Evolutionary conservation across 2,888 invertebrate species (phyloP), one percentile per base, ranked within the genome.

Genomic region (Parelbella ahira): DNA sequence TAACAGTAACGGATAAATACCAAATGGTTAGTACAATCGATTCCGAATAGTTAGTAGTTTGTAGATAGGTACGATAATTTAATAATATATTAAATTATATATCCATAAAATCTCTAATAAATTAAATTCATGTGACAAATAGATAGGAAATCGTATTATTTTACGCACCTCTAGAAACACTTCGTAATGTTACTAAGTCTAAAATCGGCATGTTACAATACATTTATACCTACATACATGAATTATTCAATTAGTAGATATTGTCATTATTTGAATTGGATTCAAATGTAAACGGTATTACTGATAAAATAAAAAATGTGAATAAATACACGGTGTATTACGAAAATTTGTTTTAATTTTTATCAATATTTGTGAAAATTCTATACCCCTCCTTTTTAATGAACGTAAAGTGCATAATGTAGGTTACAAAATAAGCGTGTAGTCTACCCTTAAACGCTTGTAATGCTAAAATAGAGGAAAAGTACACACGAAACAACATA

Each of bases 241-340:
- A 10, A 33, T 34, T 34, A 34, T 29, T 42, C 34, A 38, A 48
- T 42, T n/a, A 47, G 50, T 58, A 51, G 47, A n/a, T 49, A 48
- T 59, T 53, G 51, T 55, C 51, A 58, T 65, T 50, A 62, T 60
- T 63, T 57, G 47, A 48, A 51, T 54, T 36, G 43, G 42, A 50
- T 51, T 54, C 50, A 45, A 56, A 51, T 59, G 53, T 60, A 56
- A n/a, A n/a, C n/a, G n/a, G n/a, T n/a, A n/a, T 60, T 58, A 59
- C 54, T 58, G 51, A 59, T 55, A 56, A 62, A 41, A 30, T 25
- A 13, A 9, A 52, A 61, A 62, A n/a, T 56, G 59, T 63, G 60
- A 68, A 63, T 58, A 55, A 56, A 48, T 46, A 44, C 48, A 63
- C 51, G 50, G 47, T 54, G 51, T 49, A 50, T 45, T 41, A 27